Conservation (phyloP, 2,113 vertebrate genomes). For the Dryoscopus gambensis region DNA sequence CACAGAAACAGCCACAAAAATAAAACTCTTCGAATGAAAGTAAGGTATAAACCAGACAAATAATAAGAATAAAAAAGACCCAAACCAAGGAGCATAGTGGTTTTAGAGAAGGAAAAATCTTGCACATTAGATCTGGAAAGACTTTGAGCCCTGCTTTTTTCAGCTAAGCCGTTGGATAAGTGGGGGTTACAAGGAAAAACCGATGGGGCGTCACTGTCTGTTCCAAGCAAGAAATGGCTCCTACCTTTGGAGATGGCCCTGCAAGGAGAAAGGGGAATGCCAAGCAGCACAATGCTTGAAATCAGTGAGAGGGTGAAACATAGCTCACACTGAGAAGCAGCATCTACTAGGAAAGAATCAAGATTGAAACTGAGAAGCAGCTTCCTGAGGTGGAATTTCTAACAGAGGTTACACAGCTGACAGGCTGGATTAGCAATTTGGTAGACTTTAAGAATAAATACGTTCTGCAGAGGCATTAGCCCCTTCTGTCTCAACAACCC, state of each 20-base stretch:
- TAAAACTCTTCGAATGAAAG: slow-evolving; percentile 26
- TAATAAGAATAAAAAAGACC: not conserved
- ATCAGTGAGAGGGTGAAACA: not conserved
- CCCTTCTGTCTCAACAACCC: not conserved
- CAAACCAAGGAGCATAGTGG: not conserved
- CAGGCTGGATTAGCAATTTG: not conserved
- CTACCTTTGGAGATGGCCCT: not conserved
- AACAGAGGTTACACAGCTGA: not conserved
- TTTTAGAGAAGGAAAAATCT: not conserved
- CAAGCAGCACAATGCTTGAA: not conserved
- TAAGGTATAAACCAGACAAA: slow-evolving; percentile 4
- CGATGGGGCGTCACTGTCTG: not conserved
- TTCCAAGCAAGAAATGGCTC: not conserved
- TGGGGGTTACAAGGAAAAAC: not conserved
- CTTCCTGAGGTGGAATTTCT: not conserved
- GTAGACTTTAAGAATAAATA: not conserved
- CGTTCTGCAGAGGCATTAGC: not conserved
- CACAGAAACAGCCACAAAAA: slow-evolving; percentile 58
- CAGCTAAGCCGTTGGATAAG: not conserved
- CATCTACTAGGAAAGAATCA: not conserved
- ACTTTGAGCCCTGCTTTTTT: not conserved
- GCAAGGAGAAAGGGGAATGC: not conserved
- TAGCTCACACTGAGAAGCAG: not conserved
- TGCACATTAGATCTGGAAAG: not conserved
- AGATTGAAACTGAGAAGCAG: not conserved